A percentile compares a stretch with the other conserved stretches of the same genome.
Evolutionary conservation across 1,140 invertebrate genomes (phyloP).

Genomic region (Drosophila littoralis): DNA sequence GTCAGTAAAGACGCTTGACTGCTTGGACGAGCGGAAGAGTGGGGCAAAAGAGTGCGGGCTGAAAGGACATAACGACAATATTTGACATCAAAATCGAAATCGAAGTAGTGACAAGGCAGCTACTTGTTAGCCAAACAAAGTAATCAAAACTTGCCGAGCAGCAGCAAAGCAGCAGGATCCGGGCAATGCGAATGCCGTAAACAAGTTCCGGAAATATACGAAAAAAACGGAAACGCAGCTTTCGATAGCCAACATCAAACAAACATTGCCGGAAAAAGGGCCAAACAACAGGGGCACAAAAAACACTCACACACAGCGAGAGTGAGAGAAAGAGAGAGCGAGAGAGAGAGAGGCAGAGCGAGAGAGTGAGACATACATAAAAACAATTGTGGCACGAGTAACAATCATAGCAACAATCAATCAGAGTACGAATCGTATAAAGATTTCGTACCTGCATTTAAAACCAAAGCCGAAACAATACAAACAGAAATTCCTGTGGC

Average conservation of each 20-base stretch:
- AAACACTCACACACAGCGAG: neutral
- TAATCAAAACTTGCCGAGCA: conserved; percentile 47
- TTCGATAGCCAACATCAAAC: conserved; percentile 28
- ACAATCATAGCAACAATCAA: conserved; percentile 39
- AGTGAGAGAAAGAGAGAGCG: conserved; percentile 7
- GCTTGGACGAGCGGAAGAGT: neutral
- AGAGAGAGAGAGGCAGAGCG: conserved; percentile 4
- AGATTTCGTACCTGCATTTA: neutral
- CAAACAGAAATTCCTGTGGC: neutral
- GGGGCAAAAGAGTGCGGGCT: neutral
- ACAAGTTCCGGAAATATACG: conserved; percentile 44
- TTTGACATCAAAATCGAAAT: conserved; percentile 44
- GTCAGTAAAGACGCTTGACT: neutral
- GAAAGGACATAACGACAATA: conserved; percentile 44
- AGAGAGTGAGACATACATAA: neutral
- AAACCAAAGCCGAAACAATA: conserved; percentile 2
- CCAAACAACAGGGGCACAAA: neutral
- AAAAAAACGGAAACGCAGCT: conserved; percentile 37
- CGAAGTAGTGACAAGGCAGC: conserved; percentile 23
- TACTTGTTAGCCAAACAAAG: conserved; percentile 47
- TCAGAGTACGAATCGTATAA: conserved; percentile 10
- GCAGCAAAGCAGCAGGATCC: neutral
- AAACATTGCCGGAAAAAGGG: conserved; percentile 17
- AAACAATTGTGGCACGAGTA: conserved; percentile 10
- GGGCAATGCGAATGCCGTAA: conserved; percentile 20